phyloP scores from a whole-genome alignment of 1,140 invertebrate species.

The Habropoda laboriosa region DNA sequence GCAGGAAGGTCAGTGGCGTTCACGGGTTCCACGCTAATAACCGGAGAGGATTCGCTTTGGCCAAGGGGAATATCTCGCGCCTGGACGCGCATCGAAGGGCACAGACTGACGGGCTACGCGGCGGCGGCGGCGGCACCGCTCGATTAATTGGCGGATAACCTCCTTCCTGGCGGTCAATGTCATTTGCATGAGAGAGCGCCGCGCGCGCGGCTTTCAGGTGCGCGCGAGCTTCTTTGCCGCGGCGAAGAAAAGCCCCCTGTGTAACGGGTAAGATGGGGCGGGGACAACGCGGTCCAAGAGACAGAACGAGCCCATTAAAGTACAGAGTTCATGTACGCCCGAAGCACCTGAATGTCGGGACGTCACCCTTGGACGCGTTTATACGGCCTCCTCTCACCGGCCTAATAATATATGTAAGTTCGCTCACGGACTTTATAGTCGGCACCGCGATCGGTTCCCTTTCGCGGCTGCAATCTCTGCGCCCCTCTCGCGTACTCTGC shows the following conservation, averaged over 20 bases:
- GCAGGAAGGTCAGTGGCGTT: constrained; percentile 28
- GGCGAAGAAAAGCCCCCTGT: background rate
- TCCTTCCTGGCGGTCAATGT: constrained; percentile 65
- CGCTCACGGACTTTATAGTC: constrained; percentile 48
- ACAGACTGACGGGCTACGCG: constrained; percentile 57
- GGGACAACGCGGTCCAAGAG: constrained; percentile 14
- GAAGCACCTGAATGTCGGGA: constrained; percentile 53
- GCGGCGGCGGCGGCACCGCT: constrained; percentile 53
- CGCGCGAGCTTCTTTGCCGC: background rate
- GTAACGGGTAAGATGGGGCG: background rate
- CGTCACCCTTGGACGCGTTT: constrained; percentile 61
- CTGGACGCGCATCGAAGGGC: constrained; percentile 57
- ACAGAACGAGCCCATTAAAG: constrained; percentile 62
- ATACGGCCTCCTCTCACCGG: constrained; percentile 33
- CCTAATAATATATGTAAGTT: constrained; percentile 62
- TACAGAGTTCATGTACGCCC: constrained; percentile 60
- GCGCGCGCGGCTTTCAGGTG: too few species aligned
- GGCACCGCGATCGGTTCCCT: constrained; percentile 36
- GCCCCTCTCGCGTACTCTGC: background rate
- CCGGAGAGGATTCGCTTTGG: constrained; percentile 19
- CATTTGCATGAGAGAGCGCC: constrained; percentile 59
- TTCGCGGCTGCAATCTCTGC: background rate
- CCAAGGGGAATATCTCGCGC: constrained; percentile 47
- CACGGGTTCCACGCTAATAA: constrained; percentile 46
- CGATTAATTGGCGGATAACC: constrained; percentile 71